phyloP scores from a whole-genome alignment of 2,113 vertebrate species.

The Aegithalos caudatus region DNA sequence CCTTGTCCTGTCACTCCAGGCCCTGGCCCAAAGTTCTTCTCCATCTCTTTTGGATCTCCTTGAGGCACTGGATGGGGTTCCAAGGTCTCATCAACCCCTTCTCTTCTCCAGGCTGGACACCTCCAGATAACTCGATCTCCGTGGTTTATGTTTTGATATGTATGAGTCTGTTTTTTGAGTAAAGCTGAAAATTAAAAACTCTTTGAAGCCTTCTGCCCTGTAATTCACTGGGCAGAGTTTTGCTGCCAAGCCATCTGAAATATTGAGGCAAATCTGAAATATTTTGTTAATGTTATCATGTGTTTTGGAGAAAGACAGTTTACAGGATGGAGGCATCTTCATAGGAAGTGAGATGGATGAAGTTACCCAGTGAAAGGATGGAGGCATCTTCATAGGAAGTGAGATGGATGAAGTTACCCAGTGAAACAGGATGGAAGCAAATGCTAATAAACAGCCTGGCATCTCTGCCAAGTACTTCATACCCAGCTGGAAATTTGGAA shows the following conservation, averaged over 20 bases:
- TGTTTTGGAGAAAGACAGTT: not conserved
- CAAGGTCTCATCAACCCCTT: fast-evolving
- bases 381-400: not conserved
- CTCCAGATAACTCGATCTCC: not conserved
- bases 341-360: not conserved
- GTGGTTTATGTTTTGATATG: not conserved
- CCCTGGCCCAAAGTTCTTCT: not conserved
- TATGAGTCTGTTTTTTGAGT: not conserved
- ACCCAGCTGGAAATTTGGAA: not conserved
- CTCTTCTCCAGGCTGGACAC: not conserved
- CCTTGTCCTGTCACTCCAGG: not conserved
- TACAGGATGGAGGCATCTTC: not conserved
- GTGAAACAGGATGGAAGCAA: not conserved
- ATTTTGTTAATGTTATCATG: not conserved
- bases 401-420: not conserved
- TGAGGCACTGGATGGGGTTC: no score
- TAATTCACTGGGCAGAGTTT: not conserved
- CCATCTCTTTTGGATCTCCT: fast-evolving
- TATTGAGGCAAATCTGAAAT: not conserved
- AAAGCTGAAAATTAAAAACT: not conserved
- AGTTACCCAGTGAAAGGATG: not conserved
- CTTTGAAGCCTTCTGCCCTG: not conserved
- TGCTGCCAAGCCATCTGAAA: fast-evolving
- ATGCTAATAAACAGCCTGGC: not conserved
- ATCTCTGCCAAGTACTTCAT: not conserved